Percentiles rank a stretch among this genome's conserved stretches.
phyloP scores from a whole-genome alignment of 2,888 invertebrate species.

The Cryptus viduatorius region DNA sequence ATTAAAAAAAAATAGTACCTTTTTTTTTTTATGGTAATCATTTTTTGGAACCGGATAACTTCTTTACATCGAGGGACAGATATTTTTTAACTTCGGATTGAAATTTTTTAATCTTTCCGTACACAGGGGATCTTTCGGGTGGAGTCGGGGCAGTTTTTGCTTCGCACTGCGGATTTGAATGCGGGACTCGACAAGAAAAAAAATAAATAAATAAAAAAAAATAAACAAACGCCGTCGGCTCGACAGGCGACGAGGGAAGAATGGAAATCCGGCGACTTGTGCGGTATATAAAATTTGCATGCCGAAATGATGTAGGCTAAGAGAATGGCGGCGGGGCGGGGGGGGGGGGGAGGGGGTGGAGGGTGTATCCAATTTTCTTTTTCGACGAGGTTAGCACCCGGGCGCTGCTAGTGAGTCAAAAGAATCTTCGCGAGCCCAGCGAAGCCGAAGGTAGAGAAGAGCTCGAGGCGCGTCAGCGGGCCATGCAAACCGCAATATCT shows the following conservation, averaged over 20 bases:
- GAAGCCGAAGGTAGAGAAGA: slow-evolving; percentile 35
- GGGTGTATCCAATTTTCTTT: slow-evolving; percentile 69
- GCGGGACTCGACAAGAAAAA: neutral
- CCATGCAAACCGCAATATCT: slow-evolving; percentile 48
- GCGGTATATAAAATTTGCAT: slow-evolving; percentile 68
- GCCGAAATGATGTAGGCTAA: slow-evolving; percentile 67
- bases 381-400: slow-evolving; percentile 43
- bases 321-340: neutral
- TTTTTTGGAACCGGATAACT: too few species aligned
- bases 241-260: slow-evolving; percentile 46
- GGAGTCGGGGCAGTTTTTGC: neutral
- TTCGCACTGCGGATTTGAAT: neutral
- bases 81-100: too few species aligned
- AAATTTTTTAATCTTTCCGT: neutral
- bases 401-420: slow-evolving; percentile 16
- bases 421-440: slow-evolving; percentile 12
- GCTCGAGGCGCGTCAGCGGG: slow-evolving; percentile 44
- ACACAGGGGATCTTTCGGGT: neutral
- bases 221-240: slow-evolving; percentile 33
- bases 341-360: neutral
- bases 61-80: too few species aligned
- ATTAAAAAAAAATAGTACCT: too few species aligned
- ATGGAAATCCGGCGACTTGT: slow-evolving; percentile 22
- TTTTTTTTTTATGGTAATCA: too few species aligned
- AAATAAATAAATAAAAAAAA: slow-evolving; percentile 17